Base-by-base conservation (phyloP, 35 echinoderm and acorn worm species). In the Strongylocentrotus purpuratus region DNA sequence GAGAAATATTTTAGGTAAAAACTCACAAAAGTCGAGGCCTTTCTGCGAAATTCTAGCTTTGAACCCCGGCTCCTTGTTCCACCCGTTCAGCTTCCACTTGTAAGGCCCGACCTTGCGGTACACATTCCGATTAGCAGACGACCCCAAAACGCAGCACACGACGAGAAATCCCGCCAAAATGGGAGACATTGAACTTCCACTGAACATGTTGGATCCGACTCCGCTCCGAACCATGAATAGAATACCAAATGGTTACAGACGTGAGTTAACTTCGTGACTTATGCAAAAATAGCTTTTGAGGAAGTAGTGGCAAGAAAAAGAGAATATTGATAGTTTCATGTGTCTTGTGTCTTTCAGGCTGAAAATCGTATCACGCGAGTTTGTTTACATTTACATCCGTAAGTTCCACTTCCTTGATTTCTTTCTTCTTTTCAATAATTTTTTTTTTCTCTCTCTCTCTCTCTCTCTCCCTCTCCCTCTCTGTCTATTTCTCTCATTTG, bases 11-110 rank as follows among this genome's bases (percentile, higher is more conserved):
- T 9, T 20, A 4, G 60, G 60, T 55, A 45, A 55, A 92, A 31
- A 92, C 91, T 92, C 47, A 92, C 91, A 31, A 55, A 92, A 92
- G 47, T 92, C 91, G 18, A 92, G 91, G 41, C 91, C 91, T 0
- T 55, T 92, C 47, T 92, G 91, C 9, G 91, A 45, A 33, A 92
- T 92, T 5, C 91, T 46, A 48, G 91, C 91, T 28, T 92, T 55
- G 48, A 92, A 92, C n/a, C 91, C 91, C 32, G 91, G 91, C 41
- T 18, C n/a, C 47, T 52, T 92, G 47, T 47, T 92, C 91, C 91
- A 92, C 6, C 48, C 91, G 13, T 88, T 18, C 87, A 88, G 33
- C 87, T 22, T 11, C 87, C 87, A 88, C 25, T 70, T 70, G 61
- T 70, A 70, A 22, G 61, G 61, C 25, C 61, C 61, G 25, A 70